Percentiles rank a stretch among this genome's conserved stretches.
Evolutionary conservation across 2,888 invertebrate species (phyloP).

Genomic region (Andrena bicolor): DNA sequence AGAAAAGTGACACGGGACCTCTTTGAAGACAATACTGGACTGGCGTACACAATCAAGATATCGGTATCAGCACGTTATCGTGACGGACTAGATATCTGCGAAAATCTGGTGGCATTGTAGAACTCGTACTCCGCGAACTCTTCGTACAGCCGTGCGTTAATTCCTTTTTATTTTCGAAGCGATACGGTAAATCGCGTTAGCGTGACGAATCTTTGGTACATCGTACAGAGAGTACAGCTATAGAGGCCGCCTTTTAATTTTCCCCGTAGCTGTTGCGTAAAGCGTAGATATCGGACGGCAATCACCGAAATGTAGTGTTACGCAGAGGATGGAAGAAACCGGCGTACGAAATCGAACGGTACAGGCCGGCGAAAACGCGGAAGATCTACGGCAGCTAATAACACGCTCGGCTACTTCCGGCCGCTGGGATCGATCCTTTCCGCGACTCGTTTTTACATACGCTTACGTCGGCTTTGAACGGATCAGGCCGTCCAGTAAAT

Average conservation of each 20-base stretch:
- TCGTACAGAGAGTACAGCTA: not conserved
- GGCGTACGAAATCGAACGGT: constrained; percentile 2
- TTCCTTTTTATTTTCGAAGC: not conserved
- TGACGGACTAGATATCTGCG: constrained; percentile 61
- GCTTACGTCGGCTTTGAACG: constrained; percentile 24
- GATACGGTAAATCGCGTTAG: not conserved
- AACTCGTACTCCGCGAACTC: constrained; percentile 27
- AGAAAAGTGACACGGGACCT: constrained; percentile 36
- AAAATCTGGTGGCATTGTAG: constrained; percentile 65
- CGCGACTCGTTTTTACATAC: not conserved
- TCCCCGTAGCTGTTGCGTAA: not conserved
- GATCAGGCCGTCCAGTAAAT: constrained; percentile 64
- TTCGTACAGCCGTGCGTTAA: not conserved
- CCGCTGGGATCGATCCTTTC: not conserved
- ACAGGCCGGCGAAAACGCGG: constrained; percentile 6
- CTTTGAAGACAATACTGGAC: constrained; percentile 45
- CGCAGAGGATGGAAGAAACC: not conserved
- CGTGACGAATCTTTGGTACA: not conserved
- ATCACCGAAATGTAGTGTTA: constrained; percentile 5
- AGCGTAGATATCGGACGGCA: not conserved
- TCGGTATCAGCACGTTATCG: constrained; percentile 73
- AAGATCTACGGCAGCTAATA: constrained; percentile 23
- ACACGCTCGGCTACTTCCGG: constrained; percentile 17
- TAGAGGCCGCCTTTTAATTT: not conserved
- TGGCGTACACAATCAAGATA: constrained; percentile 64